These are phyloP conservation scores for Encarsia formosa DNA, from an alignment of 2,888 invertebrate genomes.

Conservation along the genomic window DNA sequence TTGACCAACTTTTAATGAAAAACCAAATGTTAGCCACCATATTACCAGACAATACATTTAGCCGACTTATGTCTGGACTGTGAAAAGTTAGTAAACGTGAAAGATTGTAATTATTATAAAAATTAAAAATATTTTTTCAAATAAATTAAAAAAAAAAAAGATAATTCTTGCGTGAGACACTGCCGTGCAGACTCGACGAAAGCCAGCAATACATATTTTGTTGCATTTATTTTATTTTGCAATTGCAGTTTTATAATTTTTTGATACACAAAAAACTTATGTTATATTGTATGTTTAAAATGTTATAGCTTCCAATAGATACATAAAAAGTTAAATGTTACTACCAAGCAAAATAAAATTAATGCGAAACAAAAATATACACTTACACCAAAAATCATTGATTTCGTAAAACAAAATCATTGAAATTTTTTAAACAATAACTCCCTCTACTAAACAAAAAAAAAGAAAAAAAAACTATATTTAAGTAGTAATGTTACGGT, in stretches of 20 bases:
- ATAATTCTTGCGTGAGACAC: conserved; percentile 36
- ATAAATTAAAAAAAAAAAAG: conserved; percentile 19
- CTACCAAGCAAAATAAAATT: conserved; percentile 6
- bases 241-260: too few relatives aligned
- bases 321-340: too few relatives aligned
- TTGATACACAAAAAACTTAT: not conserved
- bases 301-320: too few relatives aligned
- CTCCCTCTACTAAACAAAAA: not conserved
- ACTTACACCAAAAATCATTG: conserved; percentile 21
- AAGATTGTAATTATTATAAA: too few relatives aligned
- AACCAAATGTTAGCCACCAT: conserved; percentile 47
- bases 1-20: conserved; percentile 31
- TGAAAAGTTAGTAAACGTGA: conserved; percentile 34
- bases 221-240: conserved; percentile 8
- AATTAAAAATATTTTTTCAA: conserved; percentile 19
- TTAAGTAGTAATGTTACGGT: not conserved
- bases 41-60: conserved; percentile 46
- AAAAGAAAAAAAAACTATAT: not conserved
- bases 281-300: not conserved
- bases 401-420: conserved; percentile 26
- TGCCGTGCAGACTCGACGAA: conserved; percentile 41
- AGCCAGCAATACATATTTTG: conserved; percentile 37
- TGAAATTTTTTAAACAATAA: not conserved
- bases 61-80: conserved; percentile 33
- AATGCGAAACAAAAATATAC: conserved; percentile 14